Evolutionary conservation across 2,888 invertebrate genomes (phyloP).

Genomic region (Drosophila demipolita): DNA sequence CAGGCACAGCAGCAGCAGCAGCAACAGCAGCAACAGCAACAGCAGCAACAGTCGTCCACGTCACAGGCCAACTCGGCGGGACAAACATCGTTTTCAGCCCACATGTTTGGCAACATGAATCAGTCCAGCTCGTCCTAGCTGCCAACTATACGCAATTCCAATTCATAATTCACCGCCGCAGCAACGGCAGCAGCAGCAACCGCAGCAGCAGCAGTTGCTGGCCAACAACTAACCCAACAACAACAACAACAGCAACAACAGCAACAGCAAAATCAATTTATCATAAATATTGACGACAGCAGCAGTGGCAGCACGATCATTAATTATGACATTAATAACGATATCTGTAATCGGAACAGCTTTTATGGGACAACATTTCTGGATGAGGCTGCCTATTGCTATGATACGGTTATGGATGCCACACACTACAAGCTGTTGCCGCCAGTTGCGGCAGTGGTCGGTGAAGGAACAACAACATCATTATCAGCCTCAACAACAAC

Average conservation of each 20-base stretch:
- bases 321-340: slow-evolving; percentile 23
- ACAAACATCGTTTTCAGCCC: slow-evolving; percentile 86
- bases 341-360: slow-evolving; percentile 41
- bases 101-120: slow-evolving; percentile 89
- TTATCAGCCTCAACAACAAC: slow-evolving; percentile 26
- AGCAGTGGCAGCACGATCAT: slow-evolving; percentile 19
- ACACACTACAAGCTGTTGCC: slow-evolving; percentile 53
- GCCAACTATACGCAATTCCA: slow-evolving; percentile 85
- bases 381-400: slow-evolving; percentile 68
- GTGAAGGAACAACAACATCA: slow-evolving; percentile 12
- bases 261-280: slow-evolving; percentile 33
- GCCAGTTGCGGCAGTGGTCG: slow-evolving; percentile 20
- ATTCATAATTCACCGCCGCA: slow-evolving; percentile 84
- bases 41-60: slow-evolving; percentile 85
- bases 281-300: slow-evolving; percentile 15
- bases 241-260: slow-evolving; percentile 41
- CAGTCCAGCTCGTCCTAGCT: slow-evolving; percentile 90
- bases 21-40: slow-evolving; percentile 86
- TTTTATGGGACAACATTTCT: slow-evolving; percentile 58
- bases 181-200: slow-evolving; percentile 44
- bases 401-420: slow-evolving; percentile 68
- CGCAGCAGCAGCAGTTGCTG: slow-evolving; percentile 52
- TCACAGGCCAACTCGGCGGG: slow-evolving; percentile 84
- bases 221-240: slow-evolving; percentile 39
- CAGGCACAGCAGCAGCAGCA: slow-evolving; percentile 88